These are phyloP conservation scores for Xyliphius kryptos DNA, from an alignment of 2,113 vertebrate species.

Conservation along the genomic window DNA sequence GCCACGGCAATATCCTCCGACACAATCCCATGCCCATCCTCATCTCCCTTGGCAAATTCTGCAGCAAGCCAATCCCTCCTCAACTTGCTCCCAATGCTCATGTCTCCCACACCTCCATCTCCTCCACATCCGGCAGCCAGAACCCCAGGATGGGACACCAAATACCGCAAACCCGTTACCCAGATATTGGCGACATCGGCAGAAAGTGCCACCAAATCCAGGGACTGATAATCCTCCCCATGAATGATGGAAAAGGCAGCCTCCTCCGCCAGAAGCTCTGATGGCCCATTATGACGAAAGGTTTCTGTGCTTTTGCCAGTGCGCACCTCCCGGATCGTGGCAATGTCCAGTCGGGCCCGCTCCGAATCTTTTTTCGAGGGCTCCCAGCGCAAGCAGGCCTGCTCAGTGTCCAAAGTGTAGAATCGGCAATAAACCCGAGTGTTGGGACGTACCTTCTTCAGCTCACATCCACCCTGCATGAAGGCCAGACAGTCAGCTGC, in stretches of 20 bases:
- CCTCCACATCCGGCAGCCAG: constrained; percentile 63
- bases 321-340: constrained; percentile 84
- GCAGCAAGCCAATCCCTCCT: constrained; percentile 79
- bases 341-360: constrained; percentile 86
- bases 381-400: constrained; percentile 92
- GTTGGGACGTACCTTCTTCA: constrained; percentile 94
- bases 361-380: constrained; percentile 95
- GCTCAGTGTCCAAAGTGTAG: constrained; percentile 86
- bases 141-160: constrained; percentile 83
- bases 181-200: constrained; percentile 97
- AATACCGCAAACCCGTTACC: constrained; percentile 90
- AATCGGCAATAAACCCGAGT: constrained; percentile 92
- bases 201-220: constrained; percentile 89
- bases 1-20: constrained; percentile 83
- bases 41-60: constrained; percentile 78
- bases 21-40: constrained; percentile 88
- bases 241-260: constrained; percentile 90
- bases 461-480: constrained; percentile 95
- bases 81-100: constrained; percentile 73
- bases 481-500: constrained; percentile 92
- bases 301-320: constrained; percentile 96
- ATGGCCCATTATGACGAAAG: constrained; percentile 85
- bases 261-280: constrained; percentile 90
- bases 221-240: constrained; percentile 92
- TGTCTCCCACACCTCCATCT: constrained; percentile 75